phyloP scores from a whole-genome alignment of 2,888 invertebrate species.

The Strigamia crassipes region DNA sequence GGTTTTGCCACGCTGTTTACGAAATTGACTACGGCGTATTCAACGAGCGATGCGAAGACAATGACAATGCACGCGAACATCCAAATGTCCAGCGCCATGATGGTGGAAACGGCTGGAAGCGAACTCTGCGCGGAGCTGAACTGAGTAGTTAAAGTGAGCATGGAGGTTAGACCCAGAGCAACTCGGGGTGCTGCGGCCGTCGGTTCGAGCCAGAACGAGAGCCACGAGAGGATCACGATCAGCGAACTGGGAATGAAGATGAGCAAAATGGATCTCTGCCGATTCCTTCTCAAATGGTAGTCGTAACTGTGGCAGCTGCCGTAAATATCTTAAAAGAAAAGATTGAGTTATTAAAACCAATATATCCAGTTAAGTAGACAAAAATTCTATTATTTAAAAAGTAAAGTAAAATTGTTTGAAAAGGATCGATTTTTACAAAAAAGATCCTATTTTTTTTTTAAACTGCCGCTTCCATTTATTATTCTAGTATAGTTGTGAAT shows the following conservation, averaged over 20 bases:
- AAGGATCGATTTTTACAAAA: no score
- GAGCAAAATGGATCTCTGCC: background rate
- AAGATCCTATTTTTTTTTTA: no score
- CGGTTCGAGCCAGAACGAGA: constrained; percentile 8
- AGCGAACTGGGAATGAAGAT: background rate
- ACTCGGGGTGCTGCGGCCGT: background rate
- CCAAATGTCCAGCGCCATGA: constrained; percentile 11
- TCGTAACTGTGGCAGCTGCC: background rate
- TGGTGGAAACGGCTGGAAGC: constrained; percentile 12
- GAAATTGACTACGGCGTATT: constrained; percentile 8
- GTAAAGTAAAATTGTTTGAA: no score
- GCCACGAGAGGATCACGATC: background rate
- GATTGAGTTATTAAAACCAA: background rate
- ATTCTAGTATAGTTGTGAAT: no score
- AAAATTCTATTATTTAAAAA: no score
- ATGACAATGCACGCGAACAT: constrained; percentile 12
- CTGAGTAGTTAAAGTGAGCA: background rate
- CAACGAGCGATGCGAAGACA: background rate
- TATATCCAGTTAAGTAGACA: no score
- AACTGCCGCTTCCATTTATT: no score
- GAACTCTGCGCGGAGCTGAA: background rate
- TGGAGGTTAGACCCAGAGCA: background rate
- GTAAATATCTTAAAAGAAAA: background rate
- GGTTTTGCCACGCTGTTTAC: background rate
- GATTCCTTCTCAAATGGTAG: background rate